Evolutionary conservation across 35 echinoderm and acorn worm species (phyloP), one percentile per base, ranked within the genome.

Genomic region (Ptychodera flava): DNA sequence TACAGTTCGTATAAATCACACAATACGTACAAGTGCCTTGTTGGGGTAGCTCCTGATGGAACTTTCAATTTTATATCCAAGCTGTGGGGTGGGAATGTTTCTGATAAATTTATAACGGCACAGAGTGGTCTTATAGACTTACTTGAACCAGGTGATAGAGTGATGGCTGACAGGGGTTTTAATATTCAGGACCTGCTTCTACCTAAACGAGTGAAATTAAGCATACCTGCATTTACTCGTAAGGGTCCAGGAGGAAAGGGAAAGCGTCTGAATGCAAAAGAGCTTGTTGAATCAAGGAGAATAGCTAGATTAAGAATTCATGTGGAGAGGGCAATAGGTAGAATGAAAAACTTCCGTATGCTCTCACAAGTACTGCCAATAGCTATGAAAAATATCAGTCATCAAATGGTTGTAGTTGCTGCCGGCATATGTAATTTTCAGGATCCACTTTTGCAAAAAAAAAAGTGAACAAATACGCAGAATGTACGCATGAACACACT

Each of bases 141-240:
- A 33, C 82, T 90, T 31, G 77, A 85, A 79, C 82, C 85, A 15
- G 89, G 89, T 10, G 89, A 90, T 78, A 53, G 52, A 78, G 89
- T 90, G 16, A 90, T 90, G 89, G 89, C 89, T 15, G 89, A 90
- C 35, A 16, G 89, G n/a, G 89, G 89, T 35, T 90, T 90, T 36
- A 82, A 90, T 35, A 90, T 90, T 35, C 75, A 90, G 38, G 53
- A 90, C 52, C 27, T 86, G 30, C 82, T 90, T 36, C 82, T 85
- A 0, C 78, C 36, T 29, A 77, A 75, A 31, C 76, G 79, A 79
- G 28, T 77, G 27, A 85, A 35, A 32, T 78, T 90, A 27, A 81
- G 85, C 14, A 83, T 77, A 16, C 89, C 89, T 27, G 82, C 89
- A 16, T 90, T 90, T 33, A 90, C 89, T 1, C 34, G 83, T 29